These are phyloP conservation scores for Melipona bicolor DNA, from an alignment of 2,888 invertebrate species.

Conservation along the genomic window DNA sequence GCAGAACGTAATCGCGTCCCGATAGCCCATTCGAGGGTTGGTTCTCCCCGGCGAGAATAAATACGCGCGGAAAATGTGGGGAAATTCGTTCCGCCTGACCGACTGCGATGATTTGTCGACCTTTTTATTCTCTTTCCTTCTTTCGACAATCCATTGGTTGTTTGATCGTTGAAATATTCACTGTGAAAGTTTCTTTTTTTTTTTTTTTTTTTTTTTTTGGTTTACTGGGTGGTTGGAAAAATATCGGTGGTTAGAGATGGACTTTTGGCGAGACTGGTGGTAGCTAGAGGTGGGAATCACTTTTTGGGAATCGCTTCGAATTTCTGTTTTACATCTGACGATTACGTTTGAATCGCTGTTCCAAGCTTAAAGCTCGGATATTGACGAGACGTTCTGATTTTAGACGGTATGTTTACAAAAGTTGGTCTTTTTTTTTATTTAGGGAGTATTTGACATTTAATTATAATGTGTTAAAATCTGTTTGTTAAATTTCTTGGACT, in stretches of 20 bases:
- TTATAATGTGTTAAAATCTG: too few relatives aligned
- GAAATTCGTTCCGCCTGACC: slow-evolving; percentile 26
- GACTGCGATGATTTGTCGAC: not conserved
- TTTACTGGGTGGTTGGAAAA: too few relatives aligned
- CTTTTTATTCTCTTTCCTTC: not conserved
- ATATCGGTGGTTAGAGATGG: not conserved
- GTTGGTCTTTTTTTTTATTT: too few relatives aligned
- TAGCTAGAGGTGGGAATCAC: too few relatives aligned
- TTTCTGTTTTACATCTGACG: too few relatives aligned
- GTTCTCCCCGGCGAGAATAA: slow-evolving; percentile 19
- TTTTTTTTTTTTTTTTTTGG: not conserved
- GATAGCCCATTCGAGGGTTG: slow-evolving; percentile 19
- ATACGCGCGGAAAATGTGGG: slow-evolving; percentile 18
- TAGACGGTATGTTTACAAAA: too few relatives aligned
- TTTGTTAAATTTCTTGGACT: too few relatives aligned
- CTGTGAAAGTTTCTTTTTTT: not conserved
- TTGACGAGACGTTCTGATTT: too few relatives aligned
- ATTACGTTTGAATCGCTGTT: too few relatives aligned
- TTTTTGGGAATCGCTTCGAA: too few relatives aligned
- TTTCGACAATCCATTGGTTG: not conserved
- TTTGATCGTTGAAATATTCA: not conserved
- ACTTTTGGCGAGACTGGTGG: not conserved
- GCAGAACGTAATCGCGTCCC: slow-evolving; percentile 47
- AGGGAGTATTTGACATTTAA: too few relatives aligned
- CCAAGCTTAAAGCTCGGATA: too few relatives aligned